These are phyloP conservation scores for Temnothorax rugatulus DNA, from an alignment of 2,888 invertebrate species.

Conservation along the genomic window DNA sequence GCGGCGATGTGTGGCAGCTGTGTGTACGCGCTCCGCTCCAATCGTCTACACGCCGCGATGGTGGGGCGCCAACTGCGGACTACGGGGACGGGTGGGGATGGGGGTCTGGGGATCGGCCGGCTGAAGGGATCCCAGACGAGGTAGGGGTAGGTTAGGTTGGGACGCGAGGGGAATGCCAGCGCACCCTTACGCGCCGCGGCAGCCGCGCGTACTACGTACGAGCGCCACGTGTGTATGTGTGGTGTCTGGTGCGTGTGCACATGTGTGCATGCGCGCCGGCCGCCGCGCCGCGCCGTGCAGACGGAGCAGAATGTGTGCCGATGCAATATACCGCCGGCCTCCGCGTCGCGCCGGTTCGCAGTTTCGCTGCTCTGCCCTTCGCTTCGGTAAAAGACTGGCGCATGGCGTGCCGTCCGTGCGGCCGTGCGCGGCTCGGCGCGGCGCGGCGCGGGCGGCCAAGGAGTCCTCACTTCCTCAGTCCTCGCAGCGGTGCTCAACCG, in stretches of 20 bases:
- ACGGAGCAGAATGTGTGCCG: slow-evolving; percentile 54
- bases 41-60: slow-evolving; percentile 37
- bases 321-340: slow-evolving; percentile 45
- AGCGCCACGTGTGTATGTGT: background rate
- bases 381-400: slow-evolving; percentile 64
- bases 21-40: slow-evolving; percentile 60
- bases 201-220: slow-evolving; percentile 65
- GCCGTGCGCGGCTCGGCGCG: background rate
- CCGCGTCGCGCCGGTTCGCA: slow-evolving; percentile 55
- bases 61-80: slow-evolving; percentile 51
- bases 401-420: slow-evolving; percentile 32
- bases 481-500: slow-evolving; percentile 62
- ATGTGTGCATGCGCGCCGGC: background rate
- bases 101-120: slow-evolving; percentile 60
- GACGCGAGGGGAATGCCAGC: slow-evolving; percentile 67
- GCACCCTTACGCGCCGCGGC: slow-evolving; percentile 73
- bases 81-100: slow-evolving; percentile 55
- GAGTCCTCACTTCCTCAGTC: slow-evolving; percentile 36
- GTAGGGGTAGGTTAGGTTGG: slow-evolving; percentile 75
- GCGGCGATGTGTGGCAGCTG: slow-evolving; percentile 73
- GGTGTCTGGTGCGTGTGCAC: background rate
- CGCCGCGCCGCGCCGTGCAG: background rate
- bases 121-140: slow-evolving; percentile 63
- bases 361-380: slow-evolving; percentile 72
- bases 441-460: slow-evolving; percentile 34